phyloP scores from a whole-genome alignment of 2,888 invertebrate species.

The Drosophila kambysellisi region DNA sequence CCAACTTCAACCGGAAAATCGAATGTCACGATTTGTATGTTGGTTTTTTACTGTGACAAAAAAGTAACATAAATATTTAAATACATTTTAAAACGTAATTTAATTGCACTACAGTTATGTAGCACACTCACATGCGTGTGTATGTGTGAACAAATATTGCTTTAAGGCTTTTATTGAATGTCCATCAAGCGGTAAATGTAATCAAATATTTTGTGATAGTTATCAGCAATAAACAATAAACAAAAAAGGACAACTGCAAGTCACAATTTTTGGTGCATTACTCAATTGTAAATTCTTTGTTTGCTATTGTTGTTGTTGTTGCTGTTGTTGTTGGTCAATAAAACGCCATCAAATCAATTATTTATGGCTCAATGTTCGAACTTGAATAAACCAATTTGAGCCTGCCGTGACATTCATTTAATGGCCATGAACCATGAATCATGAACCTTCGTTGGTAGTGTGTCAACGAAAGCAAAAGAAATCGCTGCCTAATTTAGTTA shows the following conservation, averaged over 20 bases:
- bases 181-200: constrained; percentile 14
- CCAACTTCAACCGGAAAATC: neutral
- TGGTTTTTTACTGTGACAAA: neutral
- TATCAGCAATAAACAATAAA: constrained; percentile 10
- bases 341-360: constrained; percentile 29
- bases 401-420: constrained; percentile 34
- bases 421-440: constrained; percentile 39
- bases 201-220: constrained; percentile 15
- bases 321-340: constrained; percentile 11
- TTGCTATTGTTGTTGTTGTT: neutral
- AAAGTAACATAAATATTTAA: neutral
- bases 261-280: constrained; percentile 18
- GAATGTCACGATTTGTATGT: neutral
- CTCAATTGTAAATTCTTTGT: neutral
- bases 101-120: neutral
- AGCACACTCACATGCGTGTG: neutral
- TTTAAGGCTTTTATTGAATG: constrained; percentile 14
- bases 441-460: neutral
- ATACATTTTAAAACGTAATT: neutral
- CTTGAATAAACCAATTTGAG: constrained; percentile 19
- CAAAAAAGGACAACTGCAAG: constrained; percentile 34
- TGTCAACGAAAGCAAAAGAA: constrained; percentile 27
- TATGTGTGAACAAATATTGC: constrained; percentile 1
- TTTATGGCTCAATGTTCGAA: constrained; percentile 29
- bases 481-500: constrained; percentile 72